Evolutionary conservation across 2,113 vertebrate genomes (phyloP).

Genomic region (Kobus ellipsiprymnus): DNA sequence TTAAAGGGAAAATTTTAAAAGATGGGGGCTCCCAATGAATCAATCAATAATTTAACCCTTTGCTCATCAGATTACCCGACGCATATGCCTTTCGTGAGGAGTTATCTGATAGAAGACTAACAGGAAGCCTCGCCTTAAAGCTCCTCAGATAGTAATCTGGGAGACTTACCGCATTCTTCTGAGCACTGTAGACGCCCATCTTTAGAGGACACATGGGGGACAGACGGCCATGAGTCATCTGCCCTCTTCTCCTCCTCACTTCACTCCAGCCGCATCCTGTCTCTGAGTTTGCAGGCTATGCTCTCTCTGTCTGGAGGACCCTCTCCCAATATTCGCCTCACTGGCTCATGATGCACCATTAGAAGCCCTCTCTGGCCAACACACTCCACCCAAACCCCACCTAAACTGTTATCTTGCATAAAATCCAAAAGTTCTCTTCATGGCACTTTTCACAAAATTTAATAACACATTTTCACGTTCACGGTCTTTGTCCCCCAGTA

Average conservation of each 20-base stretch:
- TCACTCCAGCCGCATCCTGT: neutral
- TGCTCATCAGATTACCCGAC: conserved; percentile 5
- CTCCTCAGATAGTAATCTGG: neutral
- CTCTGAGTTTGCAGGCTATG: neutral
- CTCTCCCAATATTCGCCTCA: neutral
- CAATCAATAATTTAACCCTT: neutral
- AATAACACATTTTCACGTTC: neutral
- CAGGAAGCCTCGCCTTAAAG: neutral
- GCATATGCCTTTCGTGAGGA: neutral
- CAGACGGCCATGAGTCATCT: neutral
- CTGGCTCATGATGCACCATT: neutral
- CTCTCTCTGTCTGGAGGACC: neutral
- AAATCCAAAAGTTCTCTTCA: neutral
- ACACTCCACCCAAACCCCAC: neutral
- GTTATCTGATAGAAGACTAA: neutral
- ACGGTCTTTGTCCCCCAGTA: neutral
- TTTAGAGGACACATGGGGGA: neutral
- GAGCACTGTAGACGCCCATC: neutral
- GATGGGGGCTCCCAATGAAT: neutral
- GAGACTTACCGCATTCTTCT: neutral
- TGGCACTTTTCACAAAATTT: neutral
- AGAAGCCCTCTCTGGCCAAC: neutral
- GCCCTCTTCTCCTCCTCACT: neutral
- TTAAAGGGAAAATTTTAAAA: conserved; percentile 37
- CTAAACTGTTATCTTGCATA: neutral